Base-by-base conservation (phyloP, 2,113 vertebrate genomes). In the Gallinago jamesoni region DNA sequence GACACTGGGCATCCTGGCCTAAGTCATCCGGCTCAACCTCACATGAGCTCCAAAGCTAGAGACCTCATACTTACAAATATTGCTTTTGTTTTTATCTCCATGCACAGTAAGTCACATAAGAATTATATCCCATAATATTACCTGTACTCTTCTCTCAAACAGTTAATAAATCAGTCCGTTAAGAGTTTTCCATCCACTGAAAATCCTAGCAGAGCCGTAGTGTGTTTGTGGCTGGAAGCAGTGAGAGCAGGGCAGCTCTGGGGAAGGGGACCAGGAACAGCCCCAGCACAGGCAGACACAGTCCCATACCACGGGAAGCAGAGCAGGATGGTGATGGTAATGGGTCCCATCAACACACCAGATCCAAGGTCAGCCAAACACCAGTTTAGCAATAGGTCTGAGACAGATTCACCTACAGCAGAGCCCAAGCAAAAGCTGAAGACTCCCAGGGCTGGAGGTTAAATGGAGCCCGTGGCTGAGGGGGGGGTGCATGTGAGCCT, bases 371-470 rank as follows among this genome's bases (percentile, higher is more conserved):
- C 43, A 66, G 20, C n/a, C 16, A 12, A 30, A 12, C 27, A 64
- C 5, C 33, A 35, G 6, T 4, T 41, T 31, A 55, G 37, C 52
- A 81, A 17, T 4, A 14, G 3, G 1, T 28, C 17, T 55, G 13
- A 67, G 14, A 30, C 17, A 83, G 3, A 4, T 50, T 79, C 39
- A 60, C 10, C 27, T 7, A 25, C 37, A 86, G 15, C 20, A 67
- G 2, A 0, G 9, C 27, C 37, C 39, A 57, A 5, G 5, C 6
- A 73, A 25, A 4, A 74, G 6, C 12, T 18, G 2, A 39, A 48
- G 0, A 0, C 2, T 2, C 1, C 2, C 0, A 0, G 12, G 2
- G 7, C 1, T 55, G 35, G 50, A 66, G 21, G 13, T 70, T 87
- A 70, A 81, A 81, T 39, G 12, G 33, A 83, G 16, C 14, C 78